Evolutionary conservation across 2,113 vertebrate species (phyloP), one percentile per base, ranked within the genome.

Genomic region (Tringa solitaria): DNA sequence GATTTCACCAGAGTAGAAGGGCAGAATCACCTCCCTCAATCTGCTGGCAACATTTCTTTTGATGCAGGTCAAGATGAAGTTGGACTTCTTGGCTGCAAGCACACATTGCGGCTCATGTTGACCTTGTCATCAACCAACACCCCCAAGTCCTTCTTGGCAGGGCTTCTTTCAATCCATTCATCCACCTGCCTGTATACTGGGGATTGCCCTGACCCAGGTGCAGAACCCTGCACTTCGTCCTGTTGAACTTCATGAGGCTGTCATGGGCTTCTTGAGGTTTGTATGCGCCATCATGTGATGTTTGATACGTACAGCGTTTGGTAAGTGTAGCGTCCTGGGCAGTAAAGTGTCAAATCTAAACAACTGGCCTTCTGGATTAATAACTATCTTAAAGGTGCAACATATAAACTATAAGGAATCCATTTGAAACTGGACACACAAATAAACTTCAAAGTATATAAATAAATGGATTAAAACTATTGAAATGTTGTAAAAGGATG

Each of bases 11-110:
- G 12, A 67, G 8, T 2, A 86, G 43, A 48, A 21, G 24, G 21
- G 13, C 8, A 51, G 35, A 21, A 76, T 41, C 30, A 5, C 20
- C 67, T 51, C 67, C 56, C 27, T 46, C 3, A 0, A 6, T 32
- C 32, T 56, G 15, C 50, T 50, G 65, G 19, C 7, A 4, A n/a
- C 3, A 0, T 10, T 51, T 3, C 24, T 76, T 51, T 7, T 19
- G 43, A 35, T 43, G 43, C 8, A 59, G 12, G 5, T 20, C 53
- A 59, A 16, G 37, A 51, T 1, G 15, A 0, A 0, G 3, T 13
- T 59, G 20, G 32, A 3, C 8, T 43, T 68, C 45, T 59, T 10
- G 4, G 13, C 32, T 32, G 30, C 0, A 2, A 68, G 37, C 0
- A 0, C 8, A 17, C 6, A 17, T 9, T 35, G 21, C 30, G 2